Evolutionary conservation across 2,113 vertebrate genomes (phyloP), one percentile per base, ranked within the genome.

Genomic region (Mustelus asterias): DNA sequence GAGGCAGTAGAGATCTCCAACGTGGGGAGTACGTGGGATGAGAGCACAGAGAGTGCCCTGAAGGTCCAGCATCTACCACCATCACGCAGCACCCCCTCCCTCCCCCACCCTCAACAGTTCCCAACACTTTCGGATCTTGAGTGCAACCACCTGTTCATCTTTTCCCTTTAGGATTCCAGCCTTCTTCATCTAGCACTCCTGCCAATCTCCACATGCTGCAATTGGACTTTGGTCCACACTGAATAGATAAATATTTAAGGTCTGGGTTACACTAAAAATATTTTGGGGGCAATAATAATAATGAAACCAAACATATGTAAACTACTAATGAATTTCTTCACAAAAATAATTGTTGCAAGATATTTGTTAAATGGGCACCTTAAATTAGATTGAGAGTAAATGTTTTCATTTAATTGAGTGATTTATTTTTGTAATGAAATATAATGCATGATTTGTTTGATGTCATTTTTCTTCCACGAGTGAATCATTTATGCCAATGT

Each of bases 401-500:
- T 58, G 13, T 89, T 89, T 89, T 89, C 86, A 24, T 89, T 89
- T 58, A 58, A 44, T 3, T 58, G 6, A 54, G 22, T 9, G 22
- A 89, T 26, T 76, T 41, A 83, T 83, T 41, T 83, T 89, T 89
- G 48, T 29, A 58, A 3, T 3, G 8, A 89, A 41, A 89, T 89
- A 10, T 90, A 13, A 11, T 90, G 8, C 26, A 6, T 5, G 10
- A 60, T 90, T 90, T 90, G 48, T 33, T 58, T 58, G 58, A 58
- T 54, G 58, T 20, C 9, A 22, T 90, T 90, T 54, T 90, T 60
- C 54, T 54, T 26, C 88, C 29, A 22, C n/a, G 48, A 16, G 5
- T 26, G 13, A 83, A 41, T 83, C 16, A 20, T 20, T 20, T 83
- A 76, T 96, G 97, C 83, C 96, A 96, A 94, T 95, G 85, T 44